Conservation (phyloP, 2,113 vertebrate species). For the Phasianus colchicus region DNA sequence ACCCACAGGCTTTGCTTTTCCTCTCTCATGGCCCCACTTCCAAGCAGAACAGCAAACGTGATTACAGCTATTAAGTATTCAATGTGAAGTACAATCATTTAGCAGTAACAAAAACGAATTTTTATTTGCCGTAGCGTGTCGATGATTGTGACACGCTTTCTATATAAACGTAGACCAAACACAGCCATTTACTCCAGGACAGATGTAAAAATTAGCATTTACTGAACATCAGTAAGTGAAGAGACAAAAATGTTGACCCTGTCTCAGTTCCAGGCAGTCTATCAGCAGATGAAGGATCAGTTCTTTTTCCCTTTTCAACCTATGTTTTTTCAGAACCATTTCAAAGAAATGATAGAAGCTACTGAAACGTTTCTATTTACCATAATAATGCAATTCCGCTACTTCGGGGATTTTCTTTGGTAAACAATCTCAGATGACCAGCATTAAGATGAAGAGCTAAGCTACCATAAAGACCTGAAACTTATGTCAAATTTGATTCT, state of each 20-base stretch:
- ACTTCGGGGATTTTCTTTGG: constrained; percentile 33
- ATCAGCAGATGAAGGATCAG: background rate
- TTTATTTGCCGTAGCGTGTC: background rate
- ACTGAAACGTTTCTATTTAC: constrained; percentile 54
- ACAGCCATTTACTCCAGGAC: background rate
- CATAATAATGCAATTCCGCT: constrained; percentile 35
- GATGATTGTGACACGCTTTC: background rate
- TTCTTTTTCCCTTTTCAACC: constrained; percentile 28
- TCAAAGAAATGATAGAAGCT: constrained; percentile 51
- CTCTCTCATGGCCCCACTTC: background rate
- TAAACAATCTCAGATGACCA: constrained; percentile 56
- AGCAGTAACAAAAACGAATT: background rate
- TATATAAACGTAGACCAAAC: background rate
- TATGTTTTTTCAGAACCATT: background rate
- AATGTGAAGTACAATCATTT: background rate
- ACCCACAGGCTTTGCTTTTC: background rate
- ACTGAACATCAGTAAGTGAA: constrained; percentile 2
- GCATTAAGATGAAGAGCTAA: constrained; percentile 50
- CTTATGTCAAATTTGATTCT: constrained; percentile 42
- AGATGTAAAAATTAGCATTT: constrained; percentile 28
- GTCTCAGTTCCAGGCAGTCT: background rate
- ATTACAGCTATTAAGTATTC: constrained; percentile 24
- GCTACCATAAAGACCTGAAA: constrained; percentile 54
- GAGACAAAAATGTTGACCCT: background rate
- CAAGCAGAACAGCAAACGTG: constrained; percentile 7